Base-by-base conservation (phyloP, 1,140 invertebrate species). In the Drosophila lini region DNA sequence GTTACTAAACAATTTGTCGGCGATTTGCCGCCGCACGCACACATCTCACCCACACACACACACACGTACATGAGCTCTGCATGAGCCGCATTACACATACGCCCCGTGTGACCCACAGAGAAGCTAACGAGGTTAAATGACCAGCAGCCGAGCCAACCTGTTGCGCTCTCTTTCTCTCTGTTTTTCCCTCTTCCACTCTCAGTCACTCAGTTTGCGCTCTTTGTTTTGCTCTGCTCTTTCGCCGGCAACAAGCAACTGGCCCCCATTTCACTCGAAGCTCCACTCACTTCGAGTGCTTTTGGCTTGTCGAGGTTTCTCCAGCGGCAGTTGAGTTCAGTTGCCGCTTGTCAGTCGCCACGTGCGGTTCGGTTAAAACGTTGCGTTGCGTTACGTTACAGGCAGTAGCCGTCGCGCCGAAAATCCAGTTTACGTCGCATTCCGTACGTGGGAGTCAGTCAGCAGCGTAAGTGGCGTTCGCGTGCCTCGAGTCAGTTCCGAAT, bases 191-290 rank as follows among this genome's bases (percentile, higher is more conserved):
- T 19, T 3, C 5, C 19, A 5, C 36, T 42, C 47, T 44, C 58
- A 47, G 11, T 64, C 67, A 31, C 32, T 55, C 34, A 22, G 7
- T 34, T 60, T 41, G 9, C 50, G 32, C 22, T 38, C 48, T 70
- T 85, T 88, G 83, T 88, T 88, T 50, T 88, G 83, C 69, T 88
- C 69, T 61, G 69, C 83, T 78, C 74, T 64, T 89, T 88, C 80
- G 80, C 84, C 84, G 83, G 83, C 83, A 75, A 73, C 42, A 71
- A 79, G 47, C 64, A 2, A 34, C 55, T 68, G 32, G 22, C 65
- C 36, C 55, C 52, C 40, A 57, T 67, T 44, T 48, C 74, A 78
- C 74, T 85, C 22, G 48, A 47, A 36, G 58, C 69, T 76, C 32
- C 25, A 25, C 57, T 61, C 74, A 52, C 60, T 15, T 13, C 15